These are phyloP conservation scores for Adelosebastes latens DNA, from an alignment of 2,797 vertebrate species.

Conservation along the genomic window DNA sequence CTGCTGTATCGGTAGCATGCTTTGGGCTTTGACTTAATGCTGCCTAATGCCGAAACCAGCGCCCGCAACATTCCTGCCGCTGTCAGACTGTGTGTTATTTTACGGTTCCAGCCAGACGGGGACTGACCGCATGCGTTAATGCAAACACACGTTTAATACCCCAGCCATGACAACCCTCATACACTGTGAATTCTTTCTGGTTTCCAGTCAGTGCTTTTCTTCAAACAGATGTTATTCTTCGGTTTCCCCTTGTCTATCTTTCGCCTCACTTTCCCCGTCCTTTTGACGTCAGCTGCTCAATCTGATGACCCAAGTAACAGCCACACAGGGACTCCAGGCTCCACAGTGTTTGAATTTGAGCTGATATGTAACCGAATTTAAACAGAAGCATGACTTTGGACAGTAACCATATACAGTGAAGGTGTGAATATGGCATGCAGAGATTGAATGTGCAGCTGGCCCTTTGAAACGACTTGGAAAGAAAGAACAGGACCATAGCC, in stretches of 20 bases:
- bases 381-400: conserved; percentile 22
- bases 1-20: conserved; percentile 65
- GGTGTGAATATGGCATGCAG: conserved; percentile 36
- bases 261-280: neutral
- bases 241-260: conserved; percentile 3
- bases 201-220: conserved; percentile 57
- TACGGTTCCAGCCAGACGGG: conserved; percentile 58
- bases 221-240: conserved; percentile 55
- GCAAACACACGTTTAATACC: conserved; percentile 71
- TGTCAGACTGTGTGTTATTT: conserved; percentile 68
- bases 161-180: conserved; percentile 39
- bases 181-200: conserved; percentile 57
- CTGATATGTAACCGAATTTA: conserved; percentile 25
- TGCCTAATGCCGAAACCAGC: conserved; percentile 76
- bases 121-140: conserved; percentile 70
- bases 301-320: conserved; percentile 23
- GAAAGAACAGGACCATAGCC: neutral
- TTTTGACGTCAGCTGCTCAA: conserved; percentile 40
- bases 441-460: conserved; percentile 48
- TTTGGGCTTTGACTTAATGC: conserved; percentile 79
- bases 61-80: conserved; percentile 76
- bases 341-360: conserved; percentile 32
- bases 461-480: conserved; percentile 18
- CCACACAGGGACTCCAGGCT: neutral
- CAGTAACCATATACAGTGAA: conserved; percentile 16